Evolutionary conservation across 2,113 vertebrate species (phyloP).

Genomic region (Sapajus apella): DNA sequence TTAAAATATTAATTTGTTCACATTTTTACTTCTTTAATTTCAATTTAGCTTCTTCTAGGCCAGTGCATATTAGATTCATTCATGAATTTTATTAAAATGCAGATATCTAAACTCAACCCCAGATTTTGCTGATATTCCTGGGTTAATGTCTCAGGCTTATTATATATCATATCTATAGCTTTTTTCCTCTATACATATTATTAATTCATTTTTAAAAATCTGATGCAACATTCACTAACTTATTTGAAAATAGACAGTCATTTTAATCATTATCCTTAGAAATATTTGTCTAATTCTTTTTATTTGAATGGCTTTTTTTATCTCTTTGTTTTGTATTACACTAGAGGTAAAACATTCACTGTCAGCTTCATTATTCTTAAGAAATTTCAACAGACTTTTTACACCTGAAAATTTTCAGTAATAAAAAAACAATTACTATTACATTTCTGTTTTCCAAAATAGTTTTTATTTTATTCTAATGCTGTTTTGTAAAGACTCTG

Average conservation of each 20-base stretch:
- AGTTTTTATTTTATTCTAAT: background rate
- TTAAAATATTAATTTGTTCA: background rate
- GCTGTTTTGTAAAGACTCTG: background rate
- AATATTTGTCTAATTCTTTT: background rate
- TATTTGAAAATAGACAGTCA: background rate
- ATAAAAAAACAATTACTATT: background rate
- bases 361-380: background rate
- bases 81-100: background rate
- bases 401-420: background rate
- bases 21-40: background rate
- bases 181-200: background rate
- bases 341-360: background rate
- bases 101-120: background rate
- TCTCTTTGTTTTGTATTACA: background rate
- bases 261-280: background rate
- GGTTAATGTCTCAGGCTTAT: background rate
- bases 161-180: background rate
- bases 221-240: background rate
- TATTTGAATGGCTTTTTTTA: background rate
- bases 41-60: background rate
- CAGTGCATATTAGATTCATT: background rate
- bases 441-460: background rate
- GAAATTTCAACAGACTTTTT: background rate
- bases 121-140: background rate
- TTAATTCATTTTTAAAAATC: background rate